Base-by-base conservation (phyloP, 1,140 invertebrate genomes). In the Philopotamus ludificatus region DNA sequence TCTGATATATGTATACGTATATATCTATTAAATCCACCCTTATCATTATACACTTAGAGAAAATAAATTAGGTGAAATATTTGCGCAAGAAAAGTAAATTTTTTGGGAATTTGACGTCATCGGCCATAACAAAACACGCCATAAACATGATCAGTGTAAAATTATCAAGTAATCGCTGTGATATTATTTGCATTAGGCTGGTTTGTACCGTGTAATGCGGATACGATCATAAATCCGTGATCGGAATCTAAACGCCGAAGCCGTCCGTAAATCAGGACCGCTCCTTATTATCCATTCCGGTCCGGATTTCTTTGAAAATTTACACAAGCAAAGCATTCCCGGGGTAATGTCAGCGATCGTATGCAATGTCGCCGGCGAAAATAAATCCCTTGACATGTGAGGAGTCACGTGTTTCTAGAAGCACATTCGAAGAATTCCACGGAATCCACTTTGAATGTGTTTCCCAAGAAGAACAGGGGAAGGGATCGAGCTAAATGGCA, bases 161-260 rank as follows among this genome's bases (percentile, higher is more conserved):
- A n/a, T 34, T 12, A 34, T 34, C 28, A 12, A 34, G 28, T 7
- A 12, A 34, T 12, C 4, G 28, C 28, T 34, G 28, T 4, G 12
- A 12, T 34, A 7, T 34, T 7, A 7, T 4, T 34, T 4, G 28
- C 28, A 34, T 12, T 34, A n/a, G n/a, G n/a, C n/a, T n/a, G n/a
- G 28, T 34, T 7, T 34, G 28, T 34, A 34, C 4, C 4, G 4
- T 4, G 28, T 12, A 34, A 34, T 7, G 49, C 18, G 2, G 41
- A 51, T 22, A 9, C 15, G 59, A 62, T 62, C 49, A 51, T 62
- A 25, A 50, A 62, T 50, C 51, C 59, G 59, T 62, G 59, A 62
- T 62, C 59, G 21, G 59, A 62, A 62, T 62, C 28, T n/a, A 51
- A 39, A 26, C 20, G 26, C 18, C 1, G 25, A 34, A 41, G 34